Evolutionary conservation across 2,888 invertebrate genomes (phyloP).

Genomic region (Epinotia demarniana): DNA sequence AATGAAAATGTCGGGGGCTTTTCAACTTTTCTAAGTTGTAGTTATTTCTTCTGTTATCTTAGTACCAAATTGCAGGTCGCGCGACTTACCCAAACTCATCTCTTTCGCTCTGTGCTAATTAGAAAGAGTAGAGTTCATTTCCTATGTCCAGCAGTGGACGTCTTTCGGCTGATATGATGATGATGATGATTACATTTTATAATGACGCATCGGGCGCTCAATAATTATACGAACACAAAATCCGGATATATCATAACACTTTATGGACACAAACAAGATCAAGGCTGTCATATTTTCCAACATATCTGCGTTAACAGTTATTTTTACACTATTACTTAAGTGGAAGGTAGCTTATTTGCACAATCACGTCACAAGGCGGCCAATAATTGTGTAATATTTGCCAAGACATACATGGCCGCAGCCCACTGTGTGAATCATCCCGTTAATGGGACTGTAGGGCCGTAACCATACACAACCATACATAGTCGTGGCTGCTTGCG

Average conservation of each 20-base stretch:
- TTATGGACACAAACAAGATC: neutral
- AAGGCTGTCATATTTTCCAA: constrained; percentile 5
- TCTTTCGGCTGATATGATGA: no score
- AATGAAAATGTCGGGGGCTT: no score
- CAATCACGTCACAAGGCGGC: constrained; percentile 41
- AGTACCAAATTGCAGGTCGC: neutral
- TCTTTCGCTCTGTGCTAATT: neutral
- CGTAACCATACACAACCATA: constrained; percentile 17
- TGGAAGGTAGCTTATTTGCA: constrained; percentile 33
- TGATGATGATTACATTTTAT: no score
- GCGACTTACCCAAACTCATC: neutral
- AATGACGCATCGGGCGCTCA: no score
- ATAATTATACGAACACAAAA: neutral
- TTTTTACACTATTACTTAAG: constrained; percentile 41
- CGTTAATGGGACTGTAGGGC: constrained; percentile 28
- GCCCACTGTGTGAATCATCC: constrained; percentile 34
- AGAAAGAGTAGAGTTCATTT: neutral
- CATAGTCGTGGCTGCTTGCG: constrained; percentile 7
- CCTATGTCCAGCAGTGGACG: no score
- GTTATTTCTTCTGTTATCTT: no score
- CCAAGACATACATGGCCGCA: constrained; percentile 23
- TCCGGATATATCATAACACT: neutral
- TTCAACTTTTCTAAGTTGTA: no score
- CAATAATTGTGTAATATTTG: constrained; percentile 43
- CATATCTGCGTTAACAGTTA: constrained; percentile 29